phyloP scores from a whole-genome alignment of 2,888 invertebrate genomes.

The Rhogogaster chlorosoma region DNA sequence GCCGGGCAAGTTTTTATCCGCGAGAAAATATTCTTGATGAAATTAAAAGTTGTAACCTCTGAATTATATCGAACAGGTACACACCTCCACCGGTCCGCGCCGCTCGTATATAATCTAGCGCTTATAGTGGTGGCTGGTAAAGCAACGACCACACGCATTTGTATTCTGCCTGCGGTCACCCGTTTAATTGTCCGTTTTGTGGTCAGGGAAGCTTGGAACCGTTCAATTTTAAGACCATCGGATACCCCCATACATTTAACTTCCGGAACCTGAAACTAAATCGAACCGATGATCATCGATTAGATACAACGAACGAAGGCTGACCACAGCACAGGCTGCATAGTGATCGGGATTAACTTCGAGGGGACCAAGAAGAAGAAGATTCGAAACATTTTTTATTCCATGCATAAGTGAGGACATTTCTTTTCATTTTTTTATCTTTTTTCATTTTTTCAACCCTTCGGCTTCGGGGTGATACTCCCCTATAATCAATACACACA shows the following conservation, averaged over 20 bases:
- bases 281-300: slow-evolving; percentile 45
- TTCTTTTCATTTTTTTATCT: not conserved
- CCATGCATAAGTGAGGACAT: not conserved
- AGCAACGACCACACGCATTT: slow-evolving; percentile 42
- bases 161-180: slow-evolving; percentile 46
- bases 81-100: too few relatives aligned
- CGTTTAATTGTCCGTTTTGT: slow-evolving; percentile 47
- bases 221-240: slow-evolving; percentile 49
- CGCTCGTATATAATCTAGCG: slow-evolving; percentile 40
- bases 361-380: not conserved
- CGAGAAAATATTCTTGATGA: slow-evolving; percentile 21
- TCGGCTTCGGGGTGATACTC: not conserved
- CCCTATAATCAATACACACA: not conserved
- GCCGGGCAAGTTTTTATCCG: not conserved
- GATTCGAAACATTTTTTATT: not conserved
- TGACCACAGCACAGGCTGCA: not conserved
- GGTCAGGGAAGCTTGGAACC: not conserved
- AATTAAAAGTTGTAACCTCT: slow-evolving; percentile 41
- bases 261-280: slow-evolving; percentile 24
- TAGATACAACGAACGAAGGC: slow-evolving; percentile 4
- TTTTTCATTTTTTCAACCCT: not conserved
- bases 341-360: not conserved
- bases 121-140: slow-evolving; percentile 17
- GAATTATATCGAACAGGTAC: slow-evolving; percentile 18
- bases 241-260: slow-evolving; percentile 27